Percentiles rank a stretch among this genome's conserved stretches.
These are phyloP conservation scores for Trachymyrmex cornetzi DNA, from an alignment of 1,140 invertebrate genomes.

Conservation along the genomic window DNA sequence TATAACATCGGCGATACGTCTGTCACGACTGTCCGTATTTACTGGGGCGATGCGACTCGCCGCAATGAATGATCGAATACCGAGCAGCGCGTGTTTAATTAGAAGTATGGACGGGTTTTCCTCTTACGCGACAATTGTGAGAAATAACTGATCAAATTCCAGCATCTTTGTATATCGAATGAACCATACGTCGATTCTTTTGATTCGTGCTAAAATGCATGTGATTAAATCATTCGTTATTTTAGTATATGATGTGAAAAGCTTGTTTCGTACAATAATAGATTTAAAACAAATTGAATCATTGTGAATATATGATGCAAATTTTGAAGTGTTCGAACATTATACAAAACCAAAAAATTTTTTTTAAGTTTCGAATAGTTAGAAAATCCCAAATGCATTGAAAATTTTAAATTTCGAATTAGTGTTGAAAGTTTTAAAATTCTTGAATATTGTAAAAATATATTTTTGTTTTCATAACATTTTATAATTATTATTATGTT, in stretches of 20 bases:
- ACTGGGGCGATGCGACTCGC: slow-evolving; percentile 2
- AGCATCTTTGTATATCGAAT: not conserved
- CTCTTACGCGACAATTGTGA: not conserved
- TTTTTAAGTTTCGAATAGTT: no score
- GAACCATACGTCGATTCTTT: not conserved
- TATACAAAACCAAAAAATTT: not conserved
- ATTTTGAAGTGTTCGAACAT: not conserved
- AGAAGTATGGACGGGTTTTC: not conserved
- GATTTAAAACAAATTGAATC: not conserved
- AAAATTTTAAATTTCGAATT: not conserved
- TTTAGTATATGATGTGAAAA: not conserved
- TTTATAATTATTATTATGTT: not conserved
- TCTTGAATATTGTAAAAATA: not conserved
- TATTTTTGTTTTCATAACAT: not conserved
- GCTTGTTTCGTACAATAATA: not conserved
- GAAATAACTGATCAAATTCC: not conserved
- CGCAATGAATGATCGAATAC: slow-evolving; percentile 4
- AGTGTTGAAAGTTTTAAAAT: not conserved
- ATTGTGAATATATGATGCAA: not conserved
- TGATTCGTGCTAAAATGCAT: not conserved
- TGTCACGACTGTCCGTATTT: slow-evolving; percentile 15
- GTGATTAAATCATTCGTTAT: not conserved
- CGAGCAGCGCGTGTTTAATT: not conserved
- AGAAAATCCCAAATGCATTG: not conserved
- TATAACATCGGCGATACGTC: slow-evolving; percentile 42